A percentile compares a stretch with the other conserved stretches of the same genome.
Conservation (phyloP, 1,140 invertebrate species). For the Andricus grossulariae region DNA sequence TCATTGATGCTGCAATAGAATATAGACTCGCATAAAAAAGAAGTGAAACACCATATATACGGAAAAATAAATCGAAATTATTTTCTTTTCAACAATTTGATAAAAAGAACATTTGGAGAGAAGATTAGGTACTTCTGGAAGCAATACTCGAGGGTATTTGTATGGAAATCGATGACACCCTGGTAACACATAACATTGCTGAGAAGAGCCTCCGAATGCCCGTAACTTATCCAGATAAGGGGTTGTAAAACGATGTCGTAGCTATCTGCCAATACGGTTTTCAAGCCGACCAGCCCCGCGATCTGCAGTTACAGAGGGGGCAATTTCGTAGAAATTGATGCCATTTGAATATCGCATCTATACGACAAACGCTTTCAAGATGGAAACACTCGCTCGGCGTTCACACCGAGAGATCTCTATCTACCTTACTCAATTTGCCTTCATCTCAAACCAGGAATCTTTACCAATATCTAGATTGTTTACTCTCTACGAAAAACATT, state of each 20-base stretch:
- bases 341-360: slow-evolving; percentile 71
- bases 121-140: slow-evolving; percentile 1
- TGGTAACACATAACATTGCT: slow-evolving; percentile 48
- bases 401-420: slow-evolving; percentile 56
- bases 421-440: slow-evolving; percentile 36
- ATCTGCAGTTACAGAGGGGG: slow-evolving; percentile 60
- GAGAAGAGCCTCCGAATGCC: slow-evolving; percentile 56
- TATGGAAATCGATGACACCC: slow-evolving; percentile 68
- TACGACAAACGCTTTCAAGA: slow-evolving; percentile 52
- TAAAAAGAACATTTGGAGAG: neutral
- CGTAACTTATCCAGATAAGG: slow-evolving; percentile 73
- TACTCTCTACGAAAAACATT: too few relatives aligned
- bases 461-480: too few relatives aligned
- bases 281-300: slow-evolving; percentile 12
- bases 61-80: slow-evolving; percentile 36
- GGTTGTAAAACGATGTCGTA: slow-evolving; percentile 72
- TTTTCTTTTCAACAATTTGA: slow-evolving; percentile 55
- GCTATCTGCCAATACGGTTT: slow-evolving; percentile 72
- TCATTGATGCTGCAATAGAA: too few relatives aligned
- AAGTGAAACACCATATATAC: too few relatives aligned
- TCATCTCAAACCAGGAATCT: too few relatives aligned
- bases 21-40: too few relatives aligned
- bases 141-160: slow-evolving; percentile 44
- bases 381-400: slow-evolving; percentile 50
- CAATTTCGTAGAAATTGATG: slow-evolving; percentile 72